Base-by-base conservation (phyloP, 1,140 invertebrate species). In the Stenopsyche tienmushanensis region DNA sequence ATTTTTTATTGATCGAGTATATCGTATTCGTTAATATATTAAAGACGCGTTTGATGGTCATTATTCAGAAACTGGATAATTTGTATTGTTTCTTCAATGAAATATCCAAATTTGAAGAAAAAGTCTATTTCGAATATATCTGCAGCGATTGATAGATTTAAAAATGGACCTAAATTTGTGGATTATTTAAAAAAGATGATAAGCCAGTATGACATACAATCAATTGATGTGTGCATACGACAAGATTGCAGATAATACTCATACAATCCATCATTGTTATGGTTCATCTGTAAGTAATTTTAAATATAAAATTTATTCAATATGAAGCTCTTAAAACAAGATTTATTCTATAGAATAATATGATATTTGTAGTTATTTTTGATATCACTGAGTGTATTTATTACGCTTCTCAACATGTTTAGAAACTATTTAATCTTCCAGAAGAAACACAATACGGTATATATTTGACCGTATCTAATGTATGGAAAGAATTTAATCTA, bases 171-270 rank as follows among this genome's bases (percentile, higher is more conserved):
- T 57, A 21, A 21, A 21, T n/a, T n/a, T n/a, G n/a, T 7, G 21
- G 2, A 20, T 15, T 21, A 17, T 1, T 17, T 13, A 34, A 17
- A 55, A 55, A 17, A 24, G 24, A 54, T 2, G n/a, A n/a, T n/a
- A n/a, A n/a, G n/a, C n/a, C n/a, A 26, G 13, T 18, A 26, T 9
- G 25, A 2, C 9, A 2, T n/a, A n/a, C n/a, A n/a, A n/a, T n/a
- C 34, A 57, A 57, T 23, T 57, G 18, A 57, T 57, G 54, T 42
- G 20, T 1, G 34, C 44, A 15, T 57, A 57, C 24, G 54, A 57
- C 24, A 57, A 57, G 24, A 57, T 57, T 44, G 54, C 54, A 1
- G 54, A 57, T 25, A 57, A 57, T 20, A 44, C 41, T 1, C 34
- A 57, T 21, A 23, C 44, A 10, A 23, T 57, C 7, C 34, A 57